Percentiles rank a stretch among this genome's conserved stretches.
phyloP scores from a whole-genome alignment of 2,797 vertebrate genomes.

The Eleutherodactylus coqui region DNA sequence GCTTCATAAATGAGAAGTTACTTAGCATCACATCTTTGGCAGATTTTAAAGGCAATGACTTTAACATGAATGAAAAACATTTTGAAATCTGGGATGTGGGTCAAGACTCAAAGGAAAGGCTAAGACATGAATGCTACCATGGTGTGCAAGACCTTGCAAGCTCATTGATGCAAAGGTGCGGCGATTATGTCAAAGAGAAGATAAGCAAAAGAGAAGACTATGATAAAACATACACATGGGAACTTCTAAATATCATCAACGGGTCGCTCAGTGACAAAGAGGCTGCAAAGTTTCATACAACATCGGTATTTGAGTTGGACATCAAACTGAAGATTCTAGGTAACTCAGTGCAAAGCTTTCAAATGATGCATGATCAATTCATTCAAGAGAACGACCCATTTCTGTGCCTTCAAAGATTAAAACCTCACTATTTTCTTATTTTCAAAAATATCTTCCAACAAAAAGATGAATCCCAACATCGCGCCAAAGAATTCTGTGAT shows the following conservation, averaged over 20 bases:
- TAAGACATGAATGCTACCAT: not conserved
- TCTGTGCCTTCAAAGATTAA: conserved; percentile 66
- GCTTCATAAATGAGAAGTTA: not conserved
- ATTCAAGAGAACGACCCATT: conserved; percentile 69
- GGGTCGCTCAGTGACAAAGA: not conserved
- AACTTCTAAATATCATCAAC: conserved; percentile 74
- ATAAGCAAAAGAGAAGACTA: conserved; percentile 69
- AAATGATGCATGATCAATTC: conserved; percentile 73
- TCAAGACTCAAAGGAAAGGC: not conserved
- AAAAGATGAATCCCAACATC: conserved; percentile 67
- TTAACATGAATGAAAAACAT: not conserved
- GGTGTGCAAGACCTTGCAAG: not conserved
- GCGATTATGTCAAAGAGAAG: conserved; percentile 71
- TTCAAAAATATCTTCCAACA: conserved; percentile 72
- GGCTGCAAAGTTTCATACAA: conserved; percentile 65
- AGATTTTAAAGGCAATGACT: not conserved
- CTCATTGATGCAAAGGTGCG: conserved; percentile 69
- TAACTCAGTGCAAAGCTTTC: conserved; percentile 69
- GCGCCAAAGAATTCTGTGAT: conserved; percentile 66
- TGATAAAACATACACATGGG: conserved; percentile 73
- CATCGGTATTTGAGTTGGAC: conserved; percentile 74
- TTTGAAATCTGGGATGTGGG: not conserved
- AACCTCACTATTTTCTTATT: conserved; percentile 66
- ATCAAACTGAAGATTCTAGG: conserved; percentile 67
- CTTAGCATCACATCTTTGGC: not conserved